phyloP scores from a whole-genome alignment of 2,797 vertebrate species.

The Harpagifer antarcticus region DNA sequence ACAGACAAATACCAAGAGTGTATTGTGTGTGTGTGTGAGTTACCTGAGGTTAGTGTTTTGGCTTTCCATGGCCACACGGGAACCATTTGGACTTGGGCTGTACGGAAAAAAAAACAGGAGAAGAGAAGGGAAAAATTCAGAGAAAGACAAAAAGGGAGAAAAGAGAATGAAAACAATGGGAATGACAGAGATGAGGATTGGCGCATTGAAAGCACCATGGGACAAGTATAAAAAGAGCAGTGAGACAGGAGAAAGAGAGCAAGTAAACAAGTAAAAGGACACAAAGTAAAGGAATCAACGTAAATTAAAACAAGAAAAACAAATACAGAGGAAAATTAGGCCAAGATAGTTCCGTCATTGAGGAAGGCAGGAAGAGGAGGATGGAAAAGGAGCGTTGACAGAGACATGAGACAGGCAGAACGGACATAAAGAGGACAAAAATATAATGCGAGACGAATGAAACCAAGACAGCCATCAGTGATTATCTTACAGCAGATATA shows the following conservation, averaged over 20 bases:
- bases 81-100: slow-evolving; percentile 85
- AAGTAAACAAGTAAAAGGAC: neutral
- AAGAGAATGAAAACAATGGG: slow-evolving; percentile 36
- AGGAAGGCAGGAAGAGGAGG: slow-evolving; percentile 5
- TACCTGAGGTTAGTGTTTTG: slow-evolving; percentile 86
- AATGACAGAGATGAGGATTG: slow-evolving; percentile 36
- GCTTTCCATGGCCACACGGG: slow-evolving; percentile 81
- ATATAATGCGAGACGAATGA: slow-evolving; percentile 27
- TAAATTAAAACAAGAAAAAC: slow-evolving; percentile 12
- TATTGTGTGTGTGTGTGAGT: slow-evolving; percentile 42
- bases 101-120: slow-evolving; percentile 56
- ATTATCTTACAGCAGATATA: slow-evolving; percentile 38
- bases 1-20: slow-evolving; percentile 26
- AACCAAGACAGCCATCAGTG: slow-evolving; percentile 14
- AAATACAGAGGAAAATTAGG: slow-evolving; percentile 14
- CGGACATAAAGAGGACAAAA: slow-evolving; percentile 25
- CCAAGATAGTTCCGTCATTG: neutral
- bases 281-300: neutral
- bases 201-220: slow-evolving; percentile 37
- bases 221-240: slow-evolving; percentile 12
- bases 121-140: slow-evolving; percentile 30
- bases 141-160: slow-evolving; percentile 31
- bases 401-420: slow-evolving; percentile 21
- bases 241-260: slow-evolving; percentile 4
- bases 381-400: slow-evolving; percentile 13